Conservation (phyloP, 2,888 invertebrate species). For the Lasioglossum vierecki region DNA sequence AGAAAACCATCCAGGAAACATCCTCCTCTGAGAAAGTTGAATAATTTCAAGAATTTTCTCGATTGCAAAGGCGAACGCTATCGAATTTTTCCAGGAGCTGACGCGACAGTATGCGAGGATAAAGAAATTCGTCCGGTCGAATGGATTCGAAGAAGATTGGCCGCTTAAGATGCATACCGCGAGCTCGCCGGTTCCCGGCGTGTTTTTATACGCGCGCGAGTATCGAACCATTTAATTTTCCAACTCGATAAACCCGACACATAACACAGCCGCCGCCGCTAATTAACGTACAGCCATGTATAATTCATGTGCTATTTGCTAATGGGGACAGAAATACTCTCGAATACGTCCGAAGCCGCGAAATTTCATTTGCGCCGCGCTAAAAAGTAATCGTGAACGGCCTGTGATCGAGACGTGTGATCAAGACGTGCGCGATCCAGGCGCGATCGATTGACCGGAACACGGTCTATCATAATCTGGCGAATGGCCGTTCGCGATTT, state of each 20-base stretch:
- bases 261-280: slow-evolving; percentile 43
- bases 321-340: slow-evolving; percentile 62
- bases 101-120: slow-evolving; percentile 8
- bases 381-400: neutral
- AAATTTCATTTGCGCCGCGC: slow-evolving; percentile 34
- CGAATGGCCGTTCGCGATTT: slow-evolving; percentile 16
- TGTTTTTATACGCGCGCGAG: slow-evolving; percentile 16
- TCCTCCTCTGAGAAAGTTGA: neutral
- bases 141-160: slow-evolving; percentile 1
- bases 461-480: slow-evolving; percentile 48
- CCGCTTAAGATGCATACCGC: neutral
- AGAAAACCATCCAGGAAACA: too few species aligned
- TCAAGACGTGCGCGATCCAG: slow-evolving; percentile 12
- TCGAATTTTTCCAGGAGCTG: neutral
- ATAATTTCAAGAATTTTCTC: neutral
- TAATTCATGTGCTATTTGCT: slow-evolving; percentile 65
- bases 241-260: slow-evolving; percentile 54
- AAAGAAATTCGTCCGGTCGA: neutral
- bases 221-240: slow-evolving; percentile 57
- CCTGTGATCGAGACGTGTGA: neutral
- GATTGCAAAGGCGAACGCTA: neutral
- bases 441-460: slow-evolving; percentile 50
- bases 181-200: slow-evolving; percentile 27
- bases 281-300: slow-evolving; percentile 60
- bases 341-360: slow-evolving; percentile 31